Base-by-base conservation (phyloP, 2,113 vertebrate species). In the Fukomys damarensis region DNA sequence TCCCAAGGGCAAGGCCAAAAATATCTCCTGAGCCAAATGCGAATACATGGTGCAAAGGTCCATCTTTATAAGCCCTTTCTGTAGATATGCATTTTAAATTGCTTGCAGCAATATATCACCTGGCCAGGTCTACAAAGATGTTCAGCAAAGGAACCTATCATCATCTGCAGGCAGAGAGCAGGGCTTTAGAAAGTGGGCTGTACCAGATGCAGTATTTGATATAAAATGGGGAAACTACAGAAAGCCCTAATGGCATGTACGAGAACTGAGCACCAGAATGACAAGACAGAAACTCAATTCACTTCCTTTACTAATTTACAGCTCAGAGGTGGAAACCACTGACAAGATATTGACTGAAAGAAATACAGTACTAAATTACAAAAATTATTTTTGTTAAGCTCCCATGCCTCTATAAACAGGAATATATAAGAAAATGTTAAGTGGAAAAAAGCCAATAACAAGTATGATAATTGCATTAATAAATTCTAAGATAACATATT, bases 1-100 rank as follows among this genome's bases (percentile, higher is more conserved):
- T 87, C 41, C 70, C 68, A 94, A 95, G 89, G 86, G 65, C 95
- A 97, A 98, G 58, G 84, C 81, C 92, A 93, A 96, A 98, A 97
- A 94, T 93, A 95, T 38, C 91, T 92, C 66, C 38, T 30, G 59
- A 93, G 81, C 85, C 90, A 79, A 84, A 89, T 0, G 9, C 58
- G 52, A 95, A 96, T 68, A 94, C 74, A 59, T 80, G 56, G 32
- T 66, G 74, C 80, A 76, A 56, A 86, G 26, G 26, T 68, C 28
- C 68, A 49, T 76, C 79, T 65, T 70, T 58, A 41, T 6, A 95
- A 79, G 74, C 59, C 84, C 66, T 95, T 90, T 92, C 93, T 87
- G 61, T 63, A 72, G 19, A 68, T 43, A 54, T 10, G 30, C 46
- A 94, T 92, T 58, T 91, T 91, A 95, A 96, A 56, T 66, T 24